Conservation (phyloP, 2,113 vertebrate species). For the Ahaetulla prasina region DNA sequence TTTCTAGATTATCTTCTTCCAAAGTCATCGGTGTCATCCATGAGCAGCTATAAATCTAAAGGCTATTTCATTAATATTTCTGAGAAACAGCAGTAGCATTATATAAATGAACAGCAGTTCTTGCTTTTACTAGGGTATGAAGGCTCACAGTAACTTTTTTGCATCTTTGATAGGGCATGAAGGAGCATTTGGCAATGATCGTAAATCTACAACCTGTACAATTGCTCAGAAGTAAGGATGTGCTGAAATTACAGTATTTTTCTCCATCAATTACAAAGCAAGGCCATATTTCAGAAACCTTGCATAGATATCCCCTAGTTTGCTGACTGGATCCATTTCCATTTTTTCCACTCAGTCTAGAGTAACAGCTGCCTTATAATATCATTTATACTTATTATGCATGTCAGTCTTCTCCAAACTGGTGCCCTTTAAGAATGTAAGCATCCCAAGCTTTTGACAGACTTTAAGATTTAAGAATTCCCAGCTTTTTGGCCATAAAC, state of each 20-base stretch:
- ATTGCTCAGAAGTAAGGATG: background rate
- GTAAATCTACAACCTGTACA: background rate
- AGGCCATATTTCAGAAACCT: fast-evolving
- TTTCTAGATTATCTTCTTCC: background rate
- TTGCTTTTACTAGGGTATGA: background rate
- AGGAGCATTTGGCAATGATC: background rate
- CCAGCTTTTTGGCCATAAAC: background rate
- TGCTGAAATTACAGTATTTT: background rate
- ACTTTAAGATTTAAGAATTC: background rate
- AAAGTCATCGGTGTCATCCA: fast-evolving
- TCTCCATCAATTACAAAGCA: fast-evolving
- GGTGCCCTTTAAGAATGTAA: background rate
- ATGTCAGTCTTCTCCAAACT: fast-evolving
- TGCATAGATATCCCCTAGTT: background rate
- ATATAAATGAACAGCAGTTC: background rate
- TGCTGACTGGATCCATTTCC: background rate
- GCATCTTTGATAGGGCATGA: background rate
- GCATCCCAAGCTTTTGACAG: background rate
- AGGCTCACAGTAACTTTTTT: background rate
- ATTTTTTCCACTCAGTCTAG: background rate
- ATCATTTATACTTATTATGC: background rate
- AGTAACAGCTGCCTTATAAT: background rate
- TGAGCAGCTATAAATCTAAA: fast-evolving
- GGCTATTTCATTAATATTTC: background rate
- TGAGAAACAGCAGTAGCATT: fast-evolving